phyloP scores from a whole-genome alignment of 2,113 vertebrate species.

The Oophaga pumilio region DNA sequence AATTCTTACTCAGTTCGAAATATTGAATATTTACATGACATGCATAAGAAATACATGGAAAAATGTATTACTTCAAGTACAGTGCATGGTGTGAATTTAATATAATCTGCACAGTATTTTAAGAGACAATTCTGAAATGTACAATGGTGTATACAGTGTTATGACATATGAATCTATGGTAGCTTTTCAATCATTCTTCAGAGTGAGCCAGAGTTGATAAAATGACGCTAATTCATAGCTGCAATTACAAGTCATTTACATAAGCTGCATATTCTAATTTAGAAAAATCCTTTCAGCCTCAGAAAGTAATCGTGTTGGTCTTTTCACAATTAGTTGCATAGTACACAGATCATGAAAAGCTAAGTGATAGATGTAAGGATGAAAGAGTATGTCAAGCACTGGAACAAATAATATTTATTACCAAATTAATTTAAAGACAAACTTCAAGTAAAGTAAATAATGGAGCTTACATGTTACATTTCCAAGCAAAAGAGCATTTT shows the following conservation, averaged over 20 bases:
- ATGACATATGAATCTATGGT: not conserved
- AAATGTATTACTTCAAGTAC: not conserved
- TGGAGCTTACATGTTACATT: no score
- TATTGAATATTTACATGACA: not conserved
- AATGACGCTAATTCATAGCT: conserved; percentile 48
- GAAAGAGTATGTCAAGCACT: not conserved
- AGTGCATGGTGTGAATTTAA: not conserved
- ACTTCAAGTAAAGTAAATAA: no score
- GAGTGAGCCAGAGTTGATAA: conserved; percentile 36
- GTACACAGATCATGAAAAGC: not conserved
- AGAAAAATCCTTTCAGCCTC: conserved; percentile 42
- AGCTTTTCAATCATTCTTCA: conserved; percentile 15
- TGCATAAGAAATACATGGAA: not conserved
- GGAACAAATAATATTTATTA: not conserved
- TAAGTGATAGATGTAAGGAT: no score
- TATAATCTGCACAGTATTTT: not conserved
- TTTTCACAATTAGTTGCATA: conserved; percentile 19
- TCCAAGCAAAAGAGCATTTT: no score
- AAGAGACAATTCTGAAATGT: not conserved
- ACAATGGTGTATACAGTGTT: not conserved
- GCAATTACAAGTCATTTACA: conserved; percentile 53
- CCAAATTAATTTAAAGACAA: no score
- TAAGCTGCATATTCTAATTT: conserved; percentile 51
- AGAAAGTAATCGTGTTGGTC: conserved; percentile 33
- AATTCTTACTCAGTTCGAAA: not conserved